Conservation (phyloP, 1,140 invertebrate species). For the Vanessa atalanta region DNA sequence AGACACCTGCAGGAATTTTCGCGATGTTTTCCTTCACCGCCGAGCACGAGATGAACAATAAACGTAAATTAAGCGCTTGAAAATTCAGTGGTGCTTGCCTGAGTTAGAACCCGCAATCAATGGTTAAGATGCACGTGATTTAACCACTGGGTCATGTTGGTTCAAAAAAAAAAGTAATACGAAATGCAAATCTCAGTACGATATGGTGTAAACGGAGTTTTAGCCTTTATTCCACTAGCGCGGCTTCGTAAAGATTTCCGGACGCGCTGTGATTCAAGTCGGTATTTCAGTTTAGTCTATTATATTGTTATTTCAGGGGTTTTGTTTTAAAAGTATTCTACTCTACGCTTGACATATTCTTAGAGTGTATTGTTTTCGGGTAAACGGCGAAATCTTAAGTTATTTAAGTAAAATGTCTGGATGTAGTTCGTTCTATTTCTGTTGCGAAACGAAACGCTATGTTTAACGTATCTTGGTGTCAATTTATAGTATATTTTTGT, state of each 20-base stretch:
- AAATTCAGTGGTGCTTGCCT: no score
- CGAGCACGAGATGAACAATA: no score
- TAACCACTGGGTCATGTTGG: no score
- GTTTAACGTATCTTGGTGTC: no score
- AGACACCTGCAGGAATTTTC: no score
- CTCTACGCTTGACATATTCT: constrained; percentile 21
- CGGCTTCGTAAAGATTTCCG: constrained; percentile 36
- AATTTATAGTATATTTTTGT: no score
- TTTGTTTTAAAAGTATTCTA: constrained; percentile 40
- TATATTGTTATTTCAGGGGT: constrained; percentile 36
- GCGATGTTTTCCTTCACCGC: no score
- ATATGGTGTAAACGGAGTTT: constrained; percentile 12
- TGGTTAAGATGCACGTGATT: no score
- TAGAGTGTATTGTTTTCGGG: constrained; percentile 34
- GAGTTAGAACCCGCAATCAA: no score
- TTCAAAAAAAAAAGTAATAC: no score
- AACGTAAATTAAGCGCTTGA: no score
- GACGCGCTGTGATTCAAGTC: constrained; percentile 35
- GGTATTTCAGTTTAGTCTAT: constrained; percentile 37
- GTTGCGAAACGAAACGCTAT: no score
- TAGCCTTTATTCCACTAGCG: constrained; percentile 25
- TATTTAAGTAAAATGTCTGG: constrained; percentile 4
- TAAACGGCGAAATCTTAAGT: constrained; percentile 6
- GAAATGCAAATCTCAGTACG: neutral
- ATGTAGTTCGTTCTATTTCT: neutral